Evolutionary conservation across 2,113 vertebrate species (phyloP).

Genomic region (Mionectes macconnelli): DNA sequence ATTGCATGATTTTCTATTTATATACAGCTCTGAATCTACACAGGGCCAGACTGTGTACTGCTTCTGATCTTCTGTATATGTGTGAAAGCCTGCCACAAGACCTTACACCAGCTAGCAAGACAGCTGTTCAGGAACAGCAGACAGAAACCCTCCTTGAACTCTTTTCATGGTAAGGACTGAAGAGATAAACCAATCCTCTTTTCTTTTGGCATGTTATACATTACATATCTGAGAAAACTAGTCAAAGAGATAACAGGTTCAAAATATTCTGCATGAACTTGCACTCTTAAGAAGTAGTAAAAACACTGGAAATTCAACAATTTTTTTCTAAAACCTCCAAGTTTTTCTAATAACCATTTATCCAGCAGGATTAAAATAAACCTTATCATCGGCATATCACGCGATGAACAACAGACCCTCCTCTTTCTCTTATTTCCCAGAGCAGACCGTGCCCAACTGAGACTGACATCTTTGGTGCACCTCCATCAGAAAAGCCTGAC

Average conservation of each 20-base stretch:
- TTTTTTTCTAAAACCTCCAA: background rate
- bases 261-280: background rate
- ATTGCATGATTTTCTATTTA: background rate
- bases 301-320: background rate
- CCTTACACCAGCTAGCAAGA: background rate
- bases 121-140: background rate
- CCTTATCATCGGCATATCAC: background rate
- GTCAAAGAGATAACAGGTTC: background rate
- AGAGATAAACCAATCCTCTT: background rate
- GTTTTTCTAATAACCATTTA: background rate
- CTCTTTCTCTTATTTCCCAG: background rate
- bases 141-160: background rate
- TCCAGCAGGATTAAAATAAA: background rate
- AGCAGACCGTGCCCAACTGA: background rate
- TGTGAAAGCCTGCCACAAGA: conserved; percentile 11
- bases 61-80: background rate
- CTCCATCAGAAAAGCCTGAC: background rate
- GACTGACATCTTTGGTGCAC: background rate
- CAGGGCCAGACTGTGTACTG: background rate
- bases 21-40: background rate
- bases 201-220: background rate
- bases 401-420: background rate
- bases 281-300: background rate
- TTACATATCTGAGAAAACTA: background rate
- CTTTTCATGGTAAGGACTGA: background rate